Conservation (phyloP, 1,140 invertebrate genomes). For the Globodera ellingtonae region DNA sequence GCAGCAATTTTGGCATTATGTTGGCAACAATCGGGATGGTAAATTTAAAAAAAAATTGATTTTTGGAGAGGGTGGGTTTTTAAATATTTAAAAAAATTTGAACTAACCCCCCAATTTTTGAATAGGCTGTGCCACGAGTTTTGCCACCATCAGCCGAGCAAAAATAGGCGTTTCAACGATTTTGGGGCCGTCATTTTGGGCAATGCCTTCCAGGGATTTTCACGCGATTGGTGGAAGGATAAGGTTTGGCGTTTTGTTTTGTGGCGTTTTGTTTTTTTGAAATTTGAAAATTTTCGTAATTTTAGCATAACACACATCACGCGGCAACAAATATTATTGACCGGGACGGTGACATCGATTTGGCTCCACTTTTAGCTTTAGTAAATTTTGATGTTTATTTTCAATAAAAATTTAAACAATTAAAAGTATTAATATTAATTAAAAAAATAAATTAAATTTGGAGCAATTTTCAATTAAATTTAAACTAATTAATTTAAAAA, state of each 20-base stretch:
- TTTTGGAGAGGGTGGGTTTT: slow-evolving; percentile 6
- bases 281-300: not conserved
- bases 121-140: slow-evolving; percentile 46
- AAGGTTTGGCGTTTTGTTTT: slow-evolving; percentile 32
- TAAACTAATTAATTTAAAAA: no score
- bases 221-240: slow-evolving; percentile 65
- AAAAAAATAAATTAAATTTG: no score
- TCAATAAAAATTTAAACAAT: slow-evolving; percentile 15
- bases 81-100: slow-evolving; percentile 31
- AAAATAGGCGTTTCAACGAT: slow-evolving; percentile 57
- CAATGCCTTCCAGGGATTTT: slow-evolving; percentile 62
- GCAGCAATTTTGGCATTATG: slow-evolving; percentile 56
- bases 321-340: slow-evolving; percentile 65
- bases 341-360: slow-evolving; percentile 62
- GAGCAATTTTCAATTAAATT: no score
- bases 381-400: slow-evolving; percentile 18
- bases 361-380: slow-evolving; percentile 59
- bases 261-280: not conserved
- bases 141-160: slow-evolving; percentile 63
- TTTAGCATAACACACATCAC: slow-evolving; percentile 60
- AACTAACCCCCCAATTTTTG: not conserved
- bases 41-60: slow-evolving; percentile 22
- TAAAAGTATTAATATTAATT: not conserved
- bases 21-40: slow-evolving; percentile 65
- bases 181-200: slow-evolving; percentile 53